phyloP scores from a whole-genome alignment of 2,888 invertebrate species.

The Campopleginae sp. region DNA sequence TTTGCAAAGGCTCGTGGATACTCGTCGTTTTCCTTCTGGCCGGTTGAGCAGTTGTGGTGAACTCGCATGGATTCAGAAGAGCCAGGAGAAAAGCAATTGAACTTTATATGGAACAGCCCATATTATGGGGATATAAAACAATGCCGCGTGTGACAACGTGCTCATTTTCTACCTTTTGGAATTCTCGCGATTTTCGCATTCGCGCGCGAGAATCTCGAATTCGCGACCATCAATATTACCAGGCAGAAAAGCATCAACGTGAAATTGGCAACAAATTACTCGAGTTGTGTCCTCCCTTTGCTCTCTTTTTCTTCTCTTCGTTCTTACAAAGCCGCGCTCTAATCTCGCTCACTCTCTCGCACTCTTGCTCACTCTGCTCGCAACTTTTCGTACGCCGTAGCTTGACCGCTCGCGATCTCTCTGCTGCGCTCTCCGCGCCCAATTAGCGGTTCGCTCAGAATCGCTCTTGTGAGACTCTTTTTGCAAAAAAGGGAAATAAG shows the following conservation, averaged over 20 bases:
- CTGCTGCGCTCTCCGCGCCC: constrained; percentile 76
- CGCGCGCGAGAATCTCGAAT: constrained; percentile 68
- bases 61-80: neutral
- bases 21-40: neutral
- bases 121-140: constrained; percentile 25
- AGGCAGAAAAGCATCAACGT: constrained; percentile 74
- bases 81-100: neutral
- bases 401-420: constrained; percentile 62
- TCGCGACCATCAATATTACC: constrained; percentile 70
- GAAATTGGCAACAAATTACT: constrained; percentile 82
- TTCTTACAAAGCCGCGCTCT: constrained; percentile 26
- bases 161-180: constrained; percentile 43
- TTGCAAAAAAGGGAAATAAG: constrained; percentile 53
- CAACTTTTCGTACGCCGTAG: constrained; percentile 33
- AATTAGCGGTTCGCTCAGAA: constrained; percentile 75
- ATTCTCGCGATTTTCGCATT: constrained; percentile 68
- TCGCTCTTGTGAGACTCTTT: constrained; percentile 51
- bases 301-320: constrained; percentile 49
- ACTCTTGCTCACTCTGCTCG: constrained; percentile 45
- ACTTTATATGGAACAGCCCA: constrained; percentile 18
- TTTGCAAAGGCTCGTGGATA: neutral
- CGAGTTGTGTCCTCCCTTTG: constrained; percentile 66
- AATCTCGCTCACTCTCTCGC: constrained; percentile 62
- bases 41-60: neutral
- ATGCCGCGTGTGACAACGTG: constrained; percentile 43